Base-by-base conservation (phyloP, 2,113 vertebrate species). In the Thamnophis sirtalis region DNA sequence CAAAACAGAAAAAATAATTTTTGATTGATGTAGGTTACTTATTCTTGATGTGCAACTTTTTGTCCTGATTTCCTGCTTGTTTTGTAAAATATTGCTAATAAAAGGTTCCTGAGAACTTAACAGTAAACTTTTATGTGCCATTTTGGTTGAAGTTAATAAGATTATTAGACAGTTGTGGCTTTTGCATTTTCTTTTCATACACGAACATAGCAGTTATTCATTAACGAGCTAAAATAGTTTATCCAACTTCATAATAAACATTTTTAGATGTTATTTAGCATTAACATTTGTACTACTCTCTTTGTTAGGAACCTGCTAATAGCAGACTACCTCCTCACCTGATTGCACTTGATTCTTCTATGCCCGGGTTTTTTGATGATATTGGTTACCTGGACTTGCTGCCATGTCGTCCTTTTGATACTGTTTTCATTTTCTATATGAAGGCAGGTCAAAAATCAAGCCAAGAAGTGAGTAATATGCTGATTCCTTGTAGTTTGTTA, bases 301-400 rank as follows among this genome's bases (percentile, higher is more conserved):
- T 93, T 89, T 89, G 11, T 60, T 84, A 99, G 99, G 99, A 99
- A 96, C 98, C 98, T 94, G 97, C 98, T 96, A 99, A 99, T 96
- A 99, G 99, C 95, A 98, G 98, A 95, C 98, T 99, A 98, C 99
- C 99, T 98, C 99, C 99, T 97, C 98, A 99, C 96, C 98, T 99
- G 93, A 98, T 99, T 97, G 98, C 98, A 95, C 98, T 99, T 96
- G 99, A 99, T 96, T 98, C 98, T 19, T 97, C 98, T 48, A 96
- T 99, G 92, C 98, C 98, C 50, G 99, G 99, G 0, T 99, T 99
- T 97, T 99, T 99, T 96, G 98, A 99, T 95, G 99, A 99, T 96
- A 97, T 99, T 92, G 98, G 98, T 94, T 99, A 98, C 97, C 95
- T 99, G 96, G 99, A 99, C 97, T 97, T 99, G 89, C 97, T 99